A percentile compares a stretch with the other conserved stretches of the same genome.
These are phyloP conservation scores for Melikaiella ostensackeni DNA, from an alignment of 2,888 invertebrate genomes.

Conservation along the genomic window DNA sequence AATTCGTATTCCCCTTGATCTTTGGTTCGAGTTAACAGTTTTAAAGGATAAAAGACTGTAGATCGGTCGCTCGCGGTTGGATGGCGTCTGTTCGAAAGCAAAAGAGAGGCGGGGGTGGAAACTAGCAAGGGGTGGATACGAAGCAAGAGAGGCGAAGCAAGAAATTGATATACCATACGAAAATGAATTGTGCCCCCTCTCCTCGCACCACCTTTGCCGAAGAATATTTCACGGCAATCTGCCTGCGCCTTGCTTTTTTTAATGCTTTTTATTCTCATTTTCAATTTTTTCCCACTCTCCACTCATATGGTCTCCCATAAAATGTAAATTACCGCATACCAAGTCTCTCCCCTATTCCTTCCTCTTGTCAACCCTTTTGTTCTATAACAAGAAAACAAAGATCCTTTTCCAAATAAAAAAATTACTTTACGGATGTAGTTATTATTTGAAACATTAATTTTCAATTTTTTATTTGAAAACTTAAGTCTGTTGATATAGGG, in stretches of 20 bases:
- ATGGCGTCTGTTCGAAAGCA: slow-evolving; percentile 52
- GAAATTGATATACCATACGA: slow-evolving; percentile 77
- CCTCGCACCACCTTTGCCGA: slow-evolving; percentile 64
- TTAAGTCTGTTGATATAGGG: neutral
- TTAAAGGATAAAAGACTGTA: slow-evolving; percentile 76
- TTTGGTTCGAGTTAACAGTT: slow-evolving; percentile 75
- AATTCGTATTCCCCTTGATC: slow-evolving; percentile 76
- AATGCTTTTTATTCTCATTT: slow-evolving; percentile 75
- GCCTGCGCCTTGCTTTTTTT: slow-evolving; percentile 71
- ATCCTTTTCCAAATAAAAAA: neutral
- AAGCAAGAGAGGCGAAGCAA: slow-evolving; percentile 68
- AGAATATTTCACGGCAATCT: slow-evolving; percentile 76
- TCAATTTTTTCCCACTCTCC: slow-evolving; percentile 70
- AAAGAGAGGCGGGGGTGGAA: slow-evolving; percentile 44
- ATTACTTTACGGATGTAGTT: too few relatives aligned
- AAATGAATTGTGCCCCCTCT: slow-evolving; percentile 74
- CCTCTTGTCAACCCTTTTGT: slow-evolving; percentile 48
- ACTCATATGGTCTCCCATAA: slow-evolving; percentile 66
- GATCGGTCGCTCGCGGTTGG: slow-evolving; percentile 67
- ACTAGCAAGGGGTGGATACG: slow-evolving; percentile 53
- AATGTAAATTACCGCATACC: slow-evolving; percentile 72
- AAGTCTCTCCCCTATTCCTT: slow-evolving; percentile 51
- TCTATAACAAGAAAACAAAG: slow-evolving; percentile 8
- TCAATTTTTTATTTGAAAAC: too few relatives aligned
- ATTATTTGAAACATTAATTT: too few relatives aligned